Conservation (phyloP, 2,113 vertebrate species). For the Hippotragus niger region DNA sequence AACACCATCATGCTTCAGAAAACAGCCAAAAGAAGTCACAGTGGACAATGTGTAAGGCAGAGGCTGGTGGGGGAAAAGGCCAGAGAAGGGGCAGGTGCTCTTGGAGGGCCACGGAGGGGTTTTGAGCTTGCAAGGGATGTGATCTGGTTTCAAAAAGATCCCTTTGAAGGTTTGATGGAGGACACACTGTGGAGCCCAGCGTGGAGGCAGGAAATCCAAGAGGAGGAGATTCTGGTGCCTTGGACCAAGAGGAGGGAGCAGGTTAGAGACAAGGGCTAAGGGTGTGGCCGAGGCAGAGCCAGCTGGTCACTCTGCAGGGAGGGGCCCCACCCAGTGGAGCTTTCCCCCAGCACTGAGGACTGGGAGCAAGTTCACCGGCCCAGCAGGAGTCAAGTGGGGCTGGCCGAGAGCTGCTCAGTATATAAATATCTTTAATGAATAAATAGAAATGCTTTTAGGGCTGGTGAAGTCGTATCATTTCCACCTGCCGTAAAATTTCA, state of each 20-base stretch:
- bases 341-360: background rate
- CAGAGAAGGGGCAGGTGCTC: background rate
- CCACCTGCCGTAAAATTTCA: slow-evolving; percentile 69
- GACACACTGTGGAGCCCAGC: background rate
- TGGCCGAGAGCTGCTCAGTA: background rate
- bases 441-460: slow-evolving; percentile 71
- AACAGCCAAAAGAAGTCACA: background rate
- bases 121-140: background rate
- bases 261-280: background rate
- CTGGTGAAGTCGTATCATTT: slow-evolving; percentile 59
- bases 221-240: background rate
- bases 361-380: background rate
- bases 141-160: background rate
- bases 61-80: background rate
- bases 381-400: background rate
- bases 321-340: fast-evolving
- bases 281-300: background rate
- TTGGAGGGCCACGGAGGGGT: background rate
- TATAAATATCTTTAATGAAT: slow-evolving; percentile 64
- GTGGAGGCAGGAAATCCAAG: background rate
- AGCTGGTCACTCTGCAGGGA: background rate
- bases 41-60: background rate
- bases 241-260: background rate
- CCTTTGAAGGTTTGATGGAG: background rate
- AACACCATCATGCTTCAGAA: background rate